Evolutionary conservation across 2,888 invertebrate species (phyloP), one percentile per base, ranked within the genome.

Genomic region (Orthosia cruda): DNA sequence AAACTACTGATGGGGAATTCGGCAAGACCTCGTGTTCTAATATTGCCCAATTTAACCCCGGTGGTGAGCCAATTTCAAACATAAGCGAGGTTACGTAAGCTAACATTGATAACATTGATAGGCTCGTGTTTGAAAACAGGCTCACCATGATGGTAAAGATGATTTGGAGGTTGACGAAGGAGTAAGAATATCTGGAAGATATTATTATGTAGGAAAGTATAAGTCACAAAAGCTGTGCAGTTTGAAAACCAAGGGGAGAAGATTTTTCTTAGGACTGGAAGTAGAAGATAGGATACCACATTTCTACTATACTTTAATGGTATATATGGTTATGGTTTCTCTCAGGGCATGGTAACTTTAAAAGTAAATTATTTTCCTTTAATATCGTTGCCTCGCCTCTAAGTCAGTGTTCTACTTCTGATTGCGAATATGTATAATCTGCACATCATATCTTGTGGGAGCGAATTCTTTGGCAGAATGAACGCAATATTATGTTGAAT

Each of bases 1-100:
- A 81, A 59, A 74, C 67, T 66, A 54, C 55, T 68, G 65, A 81
- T 62, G 54, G 59, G 15, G 50, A 74, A 65, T 62, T 49, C 47
- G 15, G 55, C 16, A 7, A 52, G 75, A 55, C 68, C 68, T 61
- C 59, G 68, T 61, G 55, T 26, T 68, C 26, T 74, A 52, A 61
- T 61, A 68, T 52, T 32, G 50, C 20, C 61, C 32, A 57, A 68
- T 75, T 75, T 76, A 32, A 69, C 52, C 52, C 49, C 23, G 15
- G 11, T 63, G 66, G 50, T 50, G 58, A 55, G 54, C 52, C 54
- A 55, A 78, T 67, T 74, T 67, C 32, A 13, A 63, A 57, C 16
- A 40, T 23, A 49, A 15, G 12, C 18, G 18, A 47, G 16, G 63
- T 59, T 32, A 64, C 20, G 52, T 58, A 64, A 45, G 47, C 47